Conservation (phyloP, 2,888 invertebrate genomes). For the Onthophagus sagittarius region DNA sequence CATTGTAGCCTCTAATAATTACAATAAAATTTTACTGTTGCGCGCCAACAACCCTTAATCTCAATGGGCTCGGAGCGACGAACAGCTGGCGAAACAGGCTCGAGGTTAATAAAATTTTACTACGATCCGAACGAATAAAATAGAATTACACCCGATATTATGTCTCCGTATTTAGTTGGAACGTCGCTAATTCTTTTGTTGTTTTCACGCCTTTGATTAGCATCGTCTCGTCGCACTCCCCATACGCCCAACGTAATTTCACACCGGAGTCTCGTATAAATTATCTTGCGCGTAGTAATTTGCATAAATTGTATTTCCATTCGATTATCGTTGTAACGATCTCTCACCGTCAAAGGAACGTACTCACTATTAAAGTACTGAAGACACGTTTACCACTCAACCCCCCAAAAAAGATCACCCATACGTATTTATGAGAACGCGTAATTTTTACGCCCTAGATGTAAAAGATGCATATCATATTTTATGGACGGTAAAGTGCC, state of each 20-base stretch:
- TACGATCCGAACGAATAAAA: not conserved
- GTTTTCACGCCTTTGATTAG: not conserved
- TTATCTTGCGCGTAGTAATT: not conserved
- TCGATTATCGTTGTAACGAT: slow-evolving; percentile 2
- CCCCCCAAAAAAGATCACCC: not conserved
- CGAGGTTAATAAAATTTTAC: not conserved
- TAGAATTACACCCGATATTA: not conserved
- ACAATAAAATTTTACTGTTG: not conserved
- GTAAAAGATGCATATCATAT: slow-evolving; percentile 23
- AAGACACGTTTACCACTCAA: not conserved
- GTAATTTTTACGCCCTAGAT: not conserved
- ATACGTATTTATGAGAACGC: not conserved
- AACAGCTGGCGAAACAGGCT: not conserved
- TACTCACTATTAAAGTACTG: not conserved
- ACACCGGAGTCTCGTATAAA: not conserved
- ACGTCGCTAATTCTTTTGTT: not conserved
- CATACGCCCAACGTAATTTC: slow-evolving; percentile 3
- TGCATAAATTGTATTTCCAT: slow-evolving; percentile 13
- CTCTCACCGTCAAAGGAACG: not conserved
- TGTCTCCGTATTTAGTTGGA: not conserved
- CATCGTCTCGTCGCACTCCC: not conserved
- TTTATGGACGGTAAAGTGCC: slow-evolving; percentile 22
- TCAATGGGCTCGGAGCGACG: not conserved
- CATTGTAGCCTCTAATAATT: not conserved
- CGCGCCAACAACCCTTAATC: not conserved